Percentiles rank a stretch among this genome's conserved stretches.
Evolutionary conservation across 2,113 vertebrate genomes (phyloP).

Genomic region (Albula goreensis): DNA sequence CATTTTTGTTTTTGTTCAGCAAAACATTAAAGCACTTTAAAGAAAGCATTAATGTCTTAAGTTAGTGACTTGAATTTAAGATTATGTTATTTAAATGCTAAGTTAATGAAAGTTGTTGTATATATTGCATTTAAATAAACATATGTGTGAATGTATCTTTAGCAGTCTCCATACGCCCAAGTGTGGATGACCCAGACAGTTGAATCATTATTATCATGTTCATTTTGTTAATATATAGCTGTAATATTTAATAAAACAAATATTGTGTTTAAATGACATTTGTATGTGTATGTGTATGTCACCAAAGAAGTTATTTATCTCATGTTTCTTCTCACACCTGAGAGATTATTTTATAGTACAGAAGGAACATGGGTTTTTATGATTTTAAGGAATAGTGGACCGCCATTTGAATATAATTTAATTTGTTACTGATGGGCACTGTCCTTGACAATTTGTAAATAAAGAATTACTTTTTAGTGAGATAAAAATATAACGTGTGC

Average conservation of each 20-base stretch:
- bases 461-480: conserved; percentile 60
- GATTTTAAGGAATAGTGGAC: conserved; percentile 20
- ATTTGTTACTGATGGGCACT: conserved; percentile 54
- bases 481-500: conserved; percentile 33
- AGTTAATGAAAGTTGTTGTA: conserved; percentile 48
- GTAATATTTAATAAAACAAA: conserved; percentile 62
- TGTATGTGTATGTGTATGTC: conserved; percentile 60
- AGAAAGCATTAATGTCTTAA: conserved; percentile 29
- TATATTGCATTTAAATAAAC: conserved; percentile 44
- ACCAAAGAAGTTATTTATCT: conserved; percentile 68
- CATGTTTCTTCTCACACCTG: conserved; percentile 40
- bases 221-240: conserved; percentile 51
- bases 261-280: conserved; percentile 67
- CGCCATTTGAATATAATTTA: conserved; percentile 41
- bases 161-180: conserved; percentile 42
- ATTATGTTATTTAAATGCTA: conserved; percentile 47
- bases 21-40: conserved; percentile 68
- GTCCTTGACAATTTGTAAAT: conserved; percentile 61
- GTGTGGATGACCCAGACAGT: conserved; percentile 29
- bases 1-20: conserved; percentile 43
- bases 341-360: conserved; percentile 27
- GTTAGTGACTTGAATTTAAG: conserved; percentile 54
- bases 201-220: conserved; percentile 32
- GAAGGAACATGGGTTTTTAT: background rate
- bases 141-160: conserved; percentile 50